These are phyloP conservation scores for Tokudaia tokunoshimensis DNA, from an alignment of 2,797 vertebrate genomes.

Conservation along the genomic window DNA sequence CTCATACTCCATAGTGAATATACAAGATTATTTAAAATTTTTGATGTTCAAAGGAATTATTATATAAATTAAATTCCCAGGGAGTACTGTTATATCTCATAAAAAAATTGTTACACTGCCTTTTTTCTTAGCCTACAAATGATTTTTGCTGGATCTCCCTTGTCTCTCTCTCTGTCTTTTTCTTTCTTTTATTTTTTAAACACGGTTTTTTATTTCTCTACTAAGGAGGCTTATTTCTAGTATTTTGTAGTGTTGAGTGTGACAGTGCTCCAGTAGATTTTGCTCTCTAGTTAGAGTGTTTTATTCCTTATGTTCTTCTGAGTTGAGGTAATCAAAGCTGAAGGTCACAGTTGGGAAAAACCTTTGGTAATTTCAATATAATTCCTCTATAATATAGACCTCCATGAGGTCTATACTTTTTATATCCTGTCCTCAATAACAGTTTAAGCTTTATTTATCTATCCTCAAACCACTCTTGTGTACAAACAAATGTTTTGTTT, in stretches of 20 bases:
- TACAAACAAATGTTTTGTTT: background rate
- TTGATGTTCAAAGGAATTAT: background rate
- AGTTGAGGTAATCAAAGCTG: conserved; percentile 43
- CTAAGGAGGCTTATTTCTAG: conserved; percentile 44
- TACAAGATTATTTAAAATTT: background rate
- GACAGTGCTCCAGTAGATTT: background rate
- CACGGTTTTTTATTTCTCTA: background rate
- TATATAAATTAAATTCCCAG: background rate
- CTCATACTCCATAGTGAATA: background rate
- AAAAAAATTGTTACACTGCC: background rate
- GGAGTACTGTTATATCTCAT: background rate
- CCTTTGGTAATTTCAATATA: conserved; percentile 46
- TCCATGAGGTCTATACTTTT: background rate
- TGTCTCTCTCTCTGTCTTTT: background rate
- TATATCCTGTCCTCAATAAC: conserved; percentile 6
- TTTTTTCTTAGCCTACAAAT: background rate
- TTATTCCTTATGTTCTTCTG: conserved; percentile 36
- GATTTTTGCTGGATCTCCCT: conserved; percentile 2
- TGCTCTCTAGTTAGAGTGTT: conserved; percentile 26
- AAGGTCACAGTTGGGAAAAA: conserved; percentile 28
- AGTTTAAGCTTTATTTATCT: conserved; percentile 57
- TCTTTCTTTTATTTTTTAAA: conserved; percentile 7
- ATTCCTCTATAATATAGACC: too few relatives aligned
- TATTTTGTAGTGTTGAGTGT: conserved; percentile 30
- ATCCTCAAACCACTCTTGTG: conserved; percentile 23